Base-by-base conservation (phyloP, 2,113 vertebrate species). In the Ursus arctos region DNA sequence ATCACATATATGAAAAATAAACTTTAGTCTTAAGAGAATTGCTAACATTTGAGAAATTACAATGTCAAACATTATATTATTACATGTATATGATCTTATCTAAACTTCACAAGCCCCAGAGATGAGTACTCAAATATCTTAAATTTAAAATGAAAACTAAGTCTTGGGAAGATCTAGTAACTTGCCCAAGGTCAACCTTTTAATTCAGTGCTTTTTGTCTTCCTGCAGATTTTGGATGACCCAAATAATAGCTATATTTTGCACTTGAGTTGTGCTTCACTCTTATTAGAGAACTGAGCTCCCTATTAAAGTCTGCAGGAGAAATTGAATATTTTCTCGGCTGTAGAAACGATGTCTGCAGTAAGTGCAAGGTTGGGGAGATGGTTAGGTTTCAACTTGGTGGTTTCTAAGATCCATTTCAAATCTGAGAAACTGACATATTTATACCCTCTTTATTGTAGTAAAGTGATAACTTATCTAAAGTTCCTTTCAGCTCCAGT, bases 131-230 rank as follows among this genome's bases (percentile, higher is more conserved):
- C 49, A 79, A 79, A 55, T 4, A 83, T 33, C 14, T 61, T n/a
- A 77, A 84, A 82, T 63, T 94, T 82, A 47, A 91, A n/a, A 91
- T 87, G 31, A 86, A 61, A 59, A 55, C 61, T 47, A 28, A 86
- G n/a, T 11, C 31, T 69, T 28, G 31, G 51, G 36, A 26, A 96
- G 26, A 21, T 76, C 59, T 53, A 47, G 24, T 55, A 67, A 83
- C 36, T 55, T 94, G 11, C 55, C 61, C 12, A 43, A 55, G 28
- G 22, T 80, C n/a, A 63, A 67, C 6, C 3, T 40, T 82, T 82
- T 63, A 89, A 51, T 43, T 53, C 22, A 88, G 76, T 36, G 28
- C 22, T 36, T 69, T 28, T 83, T 69, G 69, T 86, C 53, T 85
- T 90, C 74, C 63, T 61, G n/a, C 14, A 94, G 28, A 72, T 63